Evolutionary conservation across 2,797 vertebrate species (phyloP), one percentile per base, ranked within the genome.

Genomic region (Spatula clypeata): DNA sequence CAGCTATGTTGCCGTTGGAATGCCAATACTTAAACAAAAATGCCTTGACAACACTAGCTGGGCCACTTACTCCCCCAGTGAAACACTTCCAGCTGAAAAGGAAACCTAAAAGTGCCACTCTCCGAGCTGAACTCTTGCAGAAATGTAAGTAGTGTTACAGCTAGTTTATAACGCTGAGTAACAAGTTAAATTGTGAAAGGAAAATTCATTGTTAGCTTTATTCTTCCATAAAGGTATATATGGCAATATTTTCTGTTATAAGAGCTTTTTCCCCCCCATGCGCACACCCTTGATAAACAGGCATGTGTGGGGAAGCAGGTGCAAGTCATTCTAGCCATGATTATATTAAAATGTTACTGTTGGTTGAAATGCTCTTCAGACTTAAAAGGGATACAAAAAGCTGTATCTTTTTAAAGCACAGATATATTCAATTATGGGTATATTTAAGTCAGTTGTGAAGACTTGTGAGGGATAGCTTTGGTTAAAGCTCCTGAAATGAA

Each of bases 21-120:
- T 99, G 99, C 98, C 99, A 99, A 97, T 99, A 99, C 97, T 98
- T 99, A 96, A 99, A 99, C 94, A 99, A 99, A 96, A 99, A 98
- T 69, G 99, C 99, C 53, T 97, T 99, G 97, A 99, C 99, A 67
- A 99, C 99, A 7, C 98, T 99, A 34, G 99, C 99, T 38, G 99
- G 99, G 62, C 99, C 99, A 6, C 99, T 99, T 49, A 99, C 99
- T 0, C 99, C 99, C 9, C 99, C 99, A 1, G 99, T 99, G 94
- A 99, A 99, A 97, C 99, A 99, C 94, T 99, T 99, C 94, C 99
- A 99, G 97, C 98, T 99, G 47, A 99, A 99, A 96, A 98, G 99
- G 95, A 99, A 99, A 88, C 99, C 99, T 82, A 99, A 99, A 98
- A 99, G 99, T 79, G 99, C 99, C 92, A 99, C 99, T 2, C 98